Evolutionary conservation across 2,797 vertebrate genomes (phyloP).

Genomic region (Artibeus jamaicensis): DNA sequence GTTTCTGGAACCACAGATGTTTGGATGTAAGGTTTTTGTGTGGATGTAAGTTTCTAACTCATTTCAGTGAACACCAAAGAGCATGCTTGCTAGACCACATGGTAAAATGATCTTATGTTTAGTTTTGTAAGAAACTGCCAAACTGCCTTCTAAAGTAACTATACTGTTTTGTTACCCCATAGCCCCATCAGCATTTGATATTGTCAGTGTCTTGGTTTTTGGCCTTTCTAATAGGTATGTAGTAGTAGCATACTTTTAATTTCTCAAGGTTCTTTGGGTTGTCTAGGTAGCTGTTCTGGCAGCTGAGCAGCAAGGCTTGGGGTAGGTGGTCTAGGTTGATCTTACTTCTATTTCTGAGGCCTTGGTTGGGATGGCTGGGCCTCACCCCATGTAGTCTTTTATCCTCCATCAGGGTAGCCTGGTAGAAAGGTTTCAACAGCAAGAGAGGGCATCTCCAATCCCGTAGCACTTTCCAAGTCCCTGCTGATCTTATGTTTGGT

Average conservation of each 20-base stretch:
- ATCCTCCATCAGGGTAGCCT: neutral
- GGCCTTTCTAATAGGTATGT: neutral
- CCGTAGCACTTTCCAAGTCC: neutral
- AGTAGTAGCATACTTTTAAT: neutral
- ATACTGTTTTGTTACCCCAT: neutral
- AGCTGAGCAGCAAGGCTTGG: neutral
- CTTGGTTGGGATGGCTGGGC: neutral
- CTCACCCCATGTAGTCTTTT: neutral
- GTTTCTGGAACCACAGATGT: too few relatives aligned
- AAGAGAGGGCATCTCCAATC: neutral
- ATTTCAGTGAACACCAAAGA: constrained; percentile 7
- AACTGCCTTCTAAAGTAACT: neutral
- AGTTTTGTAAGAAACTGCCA: neutral
- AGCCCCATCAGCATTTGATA: neutral
- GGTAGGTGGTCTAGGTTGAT: neutral
- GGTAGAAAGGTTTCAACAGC: neutral
- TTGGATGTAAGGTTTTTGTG: neutral
- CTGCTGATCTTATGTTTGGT: neutral
- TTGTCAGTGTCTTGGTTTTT: neutral
- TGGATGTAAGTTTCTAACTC: neutral
- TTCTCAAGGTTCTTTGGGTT: constrained; percentile 11
- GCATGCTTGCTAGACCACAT: neutral
- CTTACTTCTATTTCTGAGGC: neutral
- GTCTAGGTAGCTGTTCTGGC: neutral
- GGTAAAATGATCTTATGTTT: neutral